Evolutionary conservation across 2,113 vertebrate genomes (phyloP).

Genomic region (Heterochromis multidens): DNA sequence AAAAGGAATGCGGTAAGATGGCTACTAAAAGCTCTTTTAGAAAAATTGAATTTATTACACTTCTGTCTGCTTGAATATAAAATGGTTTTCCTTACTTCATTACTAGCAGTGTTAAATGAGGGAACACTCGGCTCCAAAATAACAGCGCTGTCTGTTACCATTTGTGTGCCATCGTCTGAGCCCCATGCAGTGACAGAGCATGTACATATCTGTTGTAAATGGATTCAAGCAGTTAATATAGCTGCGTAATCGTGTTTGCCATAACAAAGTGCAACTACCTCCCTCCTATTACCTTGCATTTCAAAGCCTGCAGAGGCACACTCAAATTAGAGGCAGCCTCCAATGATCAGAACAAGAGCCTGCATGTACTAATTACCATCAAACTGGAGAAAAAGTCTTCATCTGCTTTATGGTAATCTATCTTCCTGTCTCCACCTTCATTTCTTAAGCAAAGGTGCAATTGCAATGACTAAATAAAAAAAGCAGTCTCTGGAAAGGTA

Average conservation of each 20-base stretch:
- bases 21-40: accelerated
- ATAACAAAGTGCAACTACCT: conserved; percentile 22
- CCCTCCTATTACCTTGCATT: conserved; percentile 28
- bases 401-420: neutral
- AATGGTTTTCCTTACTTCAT: neutral
- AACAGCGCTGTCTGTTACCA: neutral
- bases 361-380: conserved; percentile 37
- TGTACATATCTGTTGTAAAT: conserved; percentile 1
- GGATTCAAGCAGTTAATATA: conserved; percentile 9
- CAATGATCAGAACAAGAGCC: conserved; percentile 28
- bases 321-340: conserved; percentile 23
- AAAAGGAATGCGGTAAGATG: conserved; percentile 94
- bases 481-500: neutral
- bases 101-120: neutral
- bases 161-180: neutral
- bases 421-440: neutral
- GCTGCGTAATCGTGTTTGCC: conserved; percentile 21
- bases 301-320: conserved; percentile 25
- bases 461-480: neutral
- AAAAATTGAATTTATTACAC: accelerated
- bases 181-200: neutral
- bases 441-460: neutral
- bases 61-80: neutral
- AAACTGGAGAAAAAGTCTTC: neutral
- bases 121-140: neutral